Conservation (phyloP, 2,888 invertebrate species). For the Prenolepis imparis region DNA sequence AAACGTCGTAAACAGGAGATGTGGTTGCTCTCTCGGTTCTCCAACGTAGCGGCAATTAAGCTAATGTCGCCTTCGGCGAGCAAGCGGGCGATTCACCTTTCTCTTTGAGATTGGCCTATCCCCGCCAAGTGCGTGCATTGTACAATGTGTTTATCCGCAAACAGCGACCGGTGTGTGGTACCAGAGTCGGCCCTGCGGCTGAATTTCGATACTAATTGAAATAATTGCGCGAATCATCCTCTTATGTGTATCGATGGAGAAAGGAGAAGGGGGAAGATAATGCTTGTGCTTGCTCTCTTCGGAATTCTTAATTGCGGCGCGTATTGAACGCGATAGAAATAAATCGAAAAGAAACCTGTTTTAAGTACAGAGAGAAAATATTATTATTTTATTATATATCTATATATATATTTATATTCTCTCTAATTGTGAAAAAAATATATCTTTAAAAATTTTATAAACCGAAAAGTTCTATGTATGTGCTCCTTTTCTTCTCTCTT, state of each 20-base stretch:
- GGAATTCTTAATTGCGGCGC: background rate
- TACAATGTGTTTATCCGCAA: conserved; percentile 62
- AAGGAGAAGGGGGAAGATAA: background rate
- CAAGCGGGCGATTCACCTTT: conserved; percentile 38
- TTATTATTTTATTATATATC: too few species aligned
- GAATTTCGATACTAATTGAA: conserved; percentile 68
- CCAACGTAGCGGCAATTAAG: conserved; percentile 76
- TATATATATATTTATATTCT: background rate
- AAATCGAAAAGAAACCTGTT: background rate
- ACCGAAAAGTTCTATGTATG: background rate
- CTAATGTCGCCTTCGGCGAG: conserved; percentile 78
- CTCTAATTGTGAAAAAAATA: background rate
- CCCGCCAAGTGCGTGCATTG: background rate
- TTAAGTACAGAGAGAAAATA: background rate
- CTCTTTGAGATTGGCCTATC: conserved; percentile 53
- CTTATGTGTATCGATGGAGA: background rate
- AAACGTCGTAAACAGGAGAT: conserved; percentile 1
- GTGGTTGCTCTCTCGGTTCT: conserved; percentile 22
- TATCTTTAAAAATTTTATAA: conserved; percentile 1
- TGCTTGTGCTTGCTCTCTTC: background rate
- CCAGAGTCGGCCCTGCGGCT: background rate
- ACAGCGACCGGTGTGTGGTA: conserved; percentile 10
- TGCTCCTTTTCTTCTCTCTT: background rate
- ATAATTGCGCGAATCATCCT: conserved; percentile 55
- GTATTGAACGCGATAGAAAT: background rate